Evolutionary conservation across 2,113 vertebrate genomes (phyloP).

Genomic region (Emydocephalus ijimae): DNA sequence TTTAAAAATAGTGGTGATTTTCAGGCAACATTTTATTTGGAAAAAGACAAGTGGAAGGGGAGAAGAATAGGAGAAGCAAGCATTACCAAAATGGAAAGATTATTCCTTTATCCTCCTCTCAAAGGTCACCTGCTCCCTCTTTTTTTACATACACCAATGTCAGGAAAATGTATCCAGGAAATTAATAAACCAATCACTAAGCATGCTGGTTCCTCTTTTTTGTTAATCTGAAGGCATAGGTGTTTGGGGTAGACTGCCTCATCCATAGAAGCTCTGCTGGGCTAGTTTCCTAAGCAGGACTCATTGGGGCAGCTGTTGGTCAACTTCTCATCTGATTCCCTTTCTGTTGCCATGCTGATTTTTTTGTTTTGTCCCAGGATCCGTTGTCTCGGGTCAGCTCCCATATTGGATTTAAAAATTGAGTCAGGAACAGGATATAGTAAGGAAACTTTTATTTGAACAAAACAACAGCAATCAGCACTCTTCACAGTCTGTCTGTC

Average conservation of each 20-base stretch:
- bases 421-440: not conserved
- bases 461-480: not conserved
- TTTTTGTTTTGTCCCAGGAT: not conserved
- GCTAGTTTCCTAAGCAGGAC: not conserved
- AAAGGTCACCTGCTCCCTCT: not conserved
- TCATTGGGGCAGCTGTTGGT: not conserved
- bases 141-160: not conserved
- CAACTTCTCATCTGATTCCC: not conserved
- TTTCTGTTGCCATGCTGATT: not conserved
- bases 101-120: not conserved
- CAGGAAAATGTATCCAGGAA: not conserved
- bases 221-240: not conserved
- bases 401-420: not conserved
- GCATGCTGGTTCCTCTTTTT: not conserved
- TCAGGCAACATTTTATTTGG: not conserved
- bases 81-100: not conserved
- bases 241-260: not conserved
- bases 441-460: not conserved
- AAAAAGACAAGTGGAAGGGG: not conserved
- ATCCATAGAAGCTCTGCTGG: not conserved
- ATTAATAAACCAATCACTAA: not conserved
- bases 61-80: not conserved
- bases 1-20: not conserved
- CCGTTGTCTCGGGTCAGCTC: not conserved
- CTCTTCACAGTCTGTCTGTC: too few relatives aligned